Evolutionary conservation across 2,113 vertebrate genomes (phyloP), one percentile per base, ranked within the genome.

Genomic region (Notechis scutatus): DNA sequence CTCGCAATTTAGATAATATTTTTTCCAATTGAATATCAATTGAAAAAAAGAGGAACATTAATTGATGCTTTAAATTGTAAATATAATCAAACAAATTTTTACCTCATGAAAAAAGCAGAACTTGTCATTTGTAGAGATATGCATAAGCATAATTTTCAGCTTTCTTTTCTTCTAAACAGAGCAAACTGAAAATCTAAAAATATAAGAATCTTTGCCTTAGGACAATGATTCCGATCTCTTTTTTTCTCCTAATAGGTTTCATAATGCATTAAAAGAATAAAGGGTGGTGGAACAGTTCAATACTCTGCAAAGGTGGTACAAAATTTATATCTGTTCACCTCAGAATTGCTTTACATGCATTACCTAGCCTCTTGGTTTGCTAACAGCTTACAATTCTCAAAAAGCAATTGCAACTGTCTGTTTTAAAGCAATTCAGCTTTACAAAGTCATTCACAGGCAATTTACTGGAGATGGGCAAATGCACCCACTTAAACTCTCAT

Each of bases 381-480:
- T 93, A 93, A 57, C 85, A 93, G 26, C 4, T 21, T 90, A 93
- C 54, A 95, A 81, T 29, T 93, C 91, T 4, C 11, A 74, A 81
- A 12, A 23, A 89, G 26, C 39, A 61, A 54, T 90, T 54, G 55
- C 29, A 5, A 59, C 23, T 45, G 45, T 89, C 81, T 86, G 26
- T 93, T 92, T 95, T 47, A 95, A 95, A 95, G 89, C 74, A 91
- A 94, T 96, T 95, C 92, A 92, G 18, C 56, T 6, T 92, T 69
- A 0, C 34, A 42, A 90, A 91, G 89, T 93, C 55, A 93, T 94
- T 94, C 93, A 69, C 69, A 61, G 92, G 52, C 93, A 96, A 94
- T 96, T 96, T 95, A 59, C 69, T 93, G 21, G 23, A 93, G 93
- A 92, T 18, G 59, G 90, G 47, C 45, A 94, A 89, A 74, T 24